Conservation (phyloP, 2,113 vertebrate species). For the Copsychus sechellarum region DNA sequence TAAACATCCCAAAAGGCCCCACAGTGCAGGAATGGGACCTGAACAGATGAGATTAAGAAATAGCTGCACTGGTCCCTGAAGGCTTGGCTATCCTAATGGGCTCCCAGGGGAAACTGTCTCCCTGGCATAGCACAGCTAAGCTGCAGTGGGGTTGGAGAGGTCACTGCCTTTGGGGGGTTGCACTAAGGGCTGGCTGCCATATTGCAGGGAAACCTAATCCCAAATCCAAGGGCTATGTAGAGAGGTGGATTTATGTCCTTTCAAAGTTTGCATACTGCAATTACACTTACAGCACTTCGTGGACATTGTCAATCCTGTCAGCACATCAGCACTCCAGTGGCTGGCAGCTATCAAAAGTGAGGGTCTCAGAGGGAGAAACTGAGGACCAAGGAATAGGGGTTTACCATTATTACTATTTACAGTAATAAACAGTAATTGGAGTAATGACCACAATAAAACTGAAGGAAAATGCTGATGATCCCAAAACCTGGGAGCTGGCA, state of each 20-base stretch:
- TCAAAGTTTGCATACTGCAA: rapidly evolving
- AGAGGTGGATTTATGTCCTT: not conserved
- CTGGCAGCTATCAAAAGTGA: not conserved
- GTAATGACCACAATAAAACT: not conserved
- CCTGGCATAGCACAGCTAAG: not conserved
- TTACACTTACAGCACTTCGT: not conserved
- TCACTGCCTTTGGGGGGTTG: not conserved
- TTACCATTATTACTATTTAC: not conserved
- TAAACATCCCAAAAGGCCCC: not conserved
- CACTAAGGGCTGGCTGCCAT: not conserved
- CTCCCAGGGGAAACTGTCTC: not conserved
- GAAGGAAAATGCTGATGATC: not conserved
- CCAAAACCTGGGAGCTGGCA: not conserved
- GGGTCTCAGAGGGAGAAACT: not conserved
- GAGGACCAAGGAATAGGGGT: not conserved
- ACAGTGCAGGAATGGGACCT: not conserved
- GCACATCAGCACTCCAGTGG: not conserved
- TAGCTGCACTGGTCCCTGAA: not conserved
- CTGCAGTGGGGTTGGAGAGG: rapidly evolving
- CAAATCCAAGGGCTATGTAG: not conserved
- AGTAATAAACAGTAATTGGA: not conserved
- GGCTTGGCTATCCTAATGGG: not conserved
- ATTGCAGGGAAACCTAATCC: not conserved
- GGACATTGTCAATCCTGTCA: not conserved
- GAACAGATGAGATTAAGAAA: not conserved